A percentile compares a stretch with the other conserved stretches of the same genome.
These are phyloP conservation scores for Mythimna lalbum DNA, from an alignment of 2,888 invertebrate species.

Conservation along the genomic window DNA sequence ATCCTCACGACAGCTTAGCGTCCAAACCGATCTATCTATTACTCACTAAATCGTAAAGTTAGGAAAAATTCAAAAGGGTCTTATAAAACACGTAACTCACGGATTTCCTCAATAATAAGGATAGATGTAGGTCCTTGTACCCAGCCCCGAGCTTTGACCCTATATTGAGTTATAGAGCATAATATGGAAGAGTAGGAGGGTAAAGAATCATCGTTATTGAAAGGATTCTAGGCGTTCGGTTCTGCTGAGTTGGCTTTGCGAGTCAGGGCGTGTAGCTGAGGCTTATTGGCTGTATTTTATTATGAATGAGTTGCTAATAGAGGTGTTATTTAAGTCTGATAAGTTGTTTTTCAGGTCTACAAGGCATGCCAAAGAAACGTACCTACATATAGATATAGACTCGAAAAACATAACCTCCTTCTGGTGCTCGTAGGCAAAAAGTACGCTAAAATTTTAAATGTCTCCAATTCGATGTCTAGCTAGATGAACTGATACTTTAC, in stretches of 20 bases:
- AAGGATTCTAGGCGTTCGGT: background rate
- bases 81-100: slow-evolving; percentile 33
- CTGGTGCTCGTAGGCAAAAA: too few relatives aligned
- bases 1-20: background rate
- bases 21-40: background rate
- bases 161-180: slow-evolving; percentile 58
- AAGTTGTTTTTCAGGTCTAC: background rate
- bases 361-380: too few relatives aligned
- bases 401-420: too few relatives aligned
- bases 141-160: slow-evolving; percentile 36
- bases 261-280: background rate
- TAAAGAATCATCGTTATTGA: slow-evolving; percentile 37
- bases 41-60: slow-evolving; percentile 12
- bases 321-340: background rate
- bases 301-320: background rate
- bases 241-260: slow-evolving; percentile 18
- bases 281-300: background rate
- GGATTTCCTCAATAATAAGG: slow-evolving; percentile 44
- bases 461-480: background rate
- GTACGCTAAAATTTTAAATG: too few relatives aligned
- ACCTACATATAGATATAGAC: too few relatives aligned
- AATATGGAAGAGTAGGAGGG: slow-evolving; percentile 39
- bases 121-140: slow-evolving; percentile 43
- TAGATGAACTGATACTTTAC: background rate
- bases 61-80: slow-evolving; percentile 22